phyloP scores from a whole-genome alignment of 2,797 vertebrate species.

The Catharus ustulatus region DNA sequence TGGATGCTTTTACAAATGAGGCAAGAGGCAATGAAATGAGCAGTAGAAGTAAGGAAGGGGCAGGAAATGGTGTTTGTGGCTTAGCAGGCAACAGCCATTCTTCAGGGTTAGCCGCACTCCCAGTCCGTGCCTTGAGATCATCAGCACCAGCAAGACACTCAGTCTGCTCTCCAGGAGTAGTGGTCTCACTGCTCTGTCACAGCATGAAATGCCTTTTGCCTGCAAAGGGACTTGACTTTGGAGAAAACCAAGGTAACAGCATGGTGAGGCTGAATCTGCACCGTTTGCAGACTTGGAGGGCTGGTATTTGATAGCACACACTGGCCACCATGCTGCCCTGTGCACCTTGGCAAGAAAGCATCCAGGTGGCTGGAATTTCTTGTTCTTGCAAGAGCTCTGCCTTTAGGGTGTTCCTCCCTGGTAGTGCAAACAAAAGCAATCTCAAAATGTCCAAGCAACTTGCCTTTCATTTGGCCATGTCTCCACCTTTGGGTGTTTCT shows the following conservation, averaged over 20 bases:
- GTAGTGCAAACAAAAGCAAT: background rate
- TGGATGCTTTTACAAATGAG: background rate
- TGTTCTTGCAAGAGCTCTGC: background rate
- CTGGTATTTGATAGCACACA: background rate
- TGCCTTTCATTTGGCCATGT: fast-evolving
- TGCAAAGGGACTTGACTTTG: background rate
- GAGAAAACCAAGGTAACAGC: background rate
- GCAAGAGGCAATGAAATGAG: background rate
- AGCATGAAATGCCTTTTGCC: background rate
- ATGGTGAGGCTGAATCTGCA: fast-evolving
- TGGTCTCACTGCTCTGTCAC: background rate
- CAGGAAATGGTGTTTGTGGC: background rate
- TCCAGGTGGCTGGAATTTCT: background rate
- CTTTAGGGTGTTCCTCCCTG: background rate
- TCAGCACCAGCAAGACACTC: background rate
- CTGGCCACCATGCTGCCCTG: background rate
- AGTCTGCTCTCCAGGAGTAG: background rate
- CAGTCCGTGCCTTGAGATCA: fast-evolving
- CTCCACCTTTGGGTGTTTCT: background rate
- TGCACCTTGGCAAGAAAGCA: background rate
- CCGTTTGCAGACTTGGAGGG: background rate
- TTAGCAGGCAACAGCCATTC: background rate
- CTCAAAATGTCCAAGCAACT: background rate
- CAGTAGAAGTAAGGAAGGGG: background rate
- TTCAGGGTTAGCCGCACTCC: background rate